Conservation (phyloP, 2,888 invertebrate genomes). For the Protula sp. region DNA sequence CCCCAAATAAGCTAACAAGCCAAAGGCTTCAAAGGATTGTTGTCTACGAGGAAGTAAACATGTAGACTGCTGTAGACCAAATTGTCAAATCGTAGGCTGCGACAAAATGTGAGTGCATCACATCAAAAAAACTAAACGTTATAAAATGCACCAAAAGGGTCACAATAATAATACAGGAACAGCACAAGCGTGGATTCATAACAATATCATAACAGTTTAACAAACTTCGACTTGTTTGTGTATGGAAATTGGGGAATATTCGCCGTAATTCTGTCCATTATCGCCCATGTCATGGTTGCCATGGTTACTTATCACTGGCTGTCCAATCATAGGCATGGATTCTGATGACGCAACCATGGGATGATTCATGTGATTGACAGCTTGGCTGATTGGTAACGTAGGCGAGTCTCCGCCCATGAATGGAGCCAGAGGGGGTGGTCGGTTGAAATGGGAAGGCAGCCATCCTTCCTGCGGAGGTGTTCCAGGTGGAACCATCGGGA, state of each 20-base stretch:
- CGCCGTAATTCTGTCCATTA: slow-evolving; percentile 24
- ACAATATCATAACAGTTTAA: no score
- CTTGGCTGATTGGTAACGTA: slow-evolving; percentile 32
- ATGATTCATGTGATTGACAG: slow-evolving; percentile 24
- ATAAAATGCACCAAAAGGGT: no score
- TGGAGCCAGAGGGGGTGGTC: slow-evolving; percentile 17
- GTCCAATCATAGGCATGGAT: background rate
- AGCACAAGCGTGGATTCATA: no score
- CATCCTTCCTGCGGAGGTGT: slow-evolving; percentile 38
- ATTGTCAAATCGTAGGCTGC: no score
- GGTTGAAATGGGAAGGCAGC: slow-evolving; percentile 15
- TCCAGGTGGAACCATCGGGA: slow-evolving; percentile 42
- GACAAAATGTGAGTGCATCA: no score
- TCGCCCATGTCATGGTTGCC: slow-evolving; percentile 22
- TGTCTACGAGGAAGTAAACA: no score
- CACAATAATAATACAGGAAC: no score
- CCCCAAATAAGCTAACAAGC: no score
- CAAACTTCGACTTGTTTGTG: background rate
- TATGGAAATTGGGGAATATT: background rate
- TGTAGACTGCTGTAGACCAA: no score
- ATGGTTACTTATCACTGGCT: no score
- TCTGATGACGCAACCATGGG: background rate
- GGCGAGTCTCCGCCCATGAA: slow-evolving; percentile 42
- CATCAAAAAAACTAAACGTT: no score
- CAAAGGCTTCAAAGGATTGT: no score